Evolutionary conservation across 2,888 invertebrate genomes (phyloP), one percentile per base, ranked within the genome.

Genomic region (Diloba caeruleocephala): DNA sequence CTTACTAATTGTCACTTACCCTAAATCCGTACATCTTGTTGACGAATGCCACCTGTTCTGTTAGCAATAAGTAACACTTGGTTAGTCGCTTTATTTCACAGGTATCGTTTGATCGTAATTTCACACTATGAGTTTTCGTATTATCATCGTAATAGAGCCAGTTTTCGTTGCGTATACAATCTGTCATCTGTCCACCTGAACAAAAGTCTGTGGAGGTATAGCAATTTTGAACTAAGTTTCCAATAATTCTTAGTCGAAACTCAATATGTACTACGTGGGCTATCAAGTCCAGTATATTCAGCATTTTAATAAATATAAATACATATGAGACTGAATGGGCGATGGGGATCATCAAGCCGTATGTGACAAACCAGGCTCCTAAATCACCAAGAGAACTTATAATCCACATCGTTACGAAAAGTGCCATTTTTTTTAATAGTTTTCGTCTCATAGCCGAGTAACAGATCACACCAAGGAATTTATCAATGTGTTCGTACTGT

Each of bases 11-110:
- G 10, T 8, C 14, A 58, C 86, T 82, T 81, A 90, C 91, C 81
- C 91, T 78, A 29, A 85, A 71, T 53, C 90, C 91, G 67, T 78
- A 90, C 79, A 89, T 85, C 62, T 73, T 74, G 66, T 90, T 90
- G 19, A 90, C 81, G 52, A 84, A 90, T 4, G 61, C 71, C 3
- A 84, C 81, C 77, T 90, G 90, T 48, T 90, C 89, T 4, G 76
- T 79, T 23, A 91, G 50, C 53, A 87, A 58, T 38, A 91, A 68
- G 52, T 91, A 91, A 61, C 88, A 88, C 57, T 78, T 82, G 15
- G 75, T 78, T 3, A 90, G 60, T 48, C 64, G 75, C 52, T 82
- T 79, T 5, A 87, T 68, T 59, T 80, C 71, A 13, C 65, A 38
- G 6, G 45, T 58, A 10, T 70, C 58, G 8, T 71, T 51, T 2